Evolutionary conservation across 2,797 vertebrate genomes (phyloP).

Genomic region (Sebastes itinus): DNA sequence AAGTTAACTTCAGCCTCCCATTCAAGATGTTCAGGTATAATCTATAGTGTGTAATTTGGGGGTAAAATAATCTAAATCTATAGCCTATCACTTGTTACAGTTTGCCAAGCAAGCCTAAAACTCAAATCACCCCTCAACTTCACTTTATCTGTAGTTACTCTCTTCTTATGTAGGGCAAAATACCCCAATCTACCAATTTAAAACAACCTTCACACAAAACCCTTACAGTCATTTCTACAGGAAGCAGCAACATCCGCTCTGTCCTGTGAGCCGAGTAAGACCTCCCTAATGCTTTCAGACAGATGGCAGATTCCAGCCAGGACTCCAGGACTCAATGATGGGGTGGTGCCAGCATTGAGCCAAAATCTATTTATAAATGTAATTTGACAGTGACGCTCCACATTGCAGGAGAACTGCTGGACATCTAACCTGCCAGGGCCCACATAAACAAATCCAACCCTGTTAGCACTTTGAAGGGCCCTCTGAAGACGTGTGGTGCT

Average conservation of each 20-base stretch:
- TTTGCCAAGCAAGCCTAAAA: neutral
- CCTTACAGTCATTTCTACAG: neutral
- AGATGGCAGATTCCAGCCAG: slow-evolving; percentile 67
- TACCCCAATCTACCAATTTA: neutral
- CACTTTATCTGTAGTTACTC: neutral
- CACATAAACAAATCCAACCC: slow-evolving; percentile 62
- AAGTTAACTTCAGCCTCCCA: neutral
- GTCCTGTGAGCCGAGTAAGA: slow-evolving; percentile 23
- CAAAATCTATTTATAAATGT: slow-evolving; percentile 75
- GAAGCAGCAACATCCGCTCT: neutral
- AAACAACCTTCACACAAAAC: neutral
- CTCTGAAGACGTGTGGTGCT: slow-evolving; percentile 24
- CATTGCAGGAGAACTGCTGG: slow-evolving; percentile 53
- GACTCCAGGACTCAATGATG: slow-evolving; percentile 55
- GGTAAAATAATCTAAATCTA: neutral
- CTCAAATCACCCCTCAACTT: neutral
- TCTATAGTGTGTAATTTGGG: no score
- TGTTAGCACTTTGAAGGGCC: slow-evolving; percentile 46
- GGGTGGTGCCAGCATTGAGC: slow-evolving; percentile 49
- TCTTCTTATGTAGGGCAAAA: neutral
- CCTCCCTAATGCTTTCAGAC: slow-evolving; percentile 51
- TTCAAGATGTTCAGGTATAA: no score
- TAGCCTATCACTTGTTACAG: neutral
- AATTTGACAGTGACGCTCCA: slow-evolving; percentile 69
- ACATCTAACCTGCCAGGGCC: slow-evolving; percentile 54